Evolutionary conservation across 2,113 vertebrate genomes (phyloP), one percentile per base, ranked within the genome.

Genomic region (Hippopotamus amphibius): DNA sequence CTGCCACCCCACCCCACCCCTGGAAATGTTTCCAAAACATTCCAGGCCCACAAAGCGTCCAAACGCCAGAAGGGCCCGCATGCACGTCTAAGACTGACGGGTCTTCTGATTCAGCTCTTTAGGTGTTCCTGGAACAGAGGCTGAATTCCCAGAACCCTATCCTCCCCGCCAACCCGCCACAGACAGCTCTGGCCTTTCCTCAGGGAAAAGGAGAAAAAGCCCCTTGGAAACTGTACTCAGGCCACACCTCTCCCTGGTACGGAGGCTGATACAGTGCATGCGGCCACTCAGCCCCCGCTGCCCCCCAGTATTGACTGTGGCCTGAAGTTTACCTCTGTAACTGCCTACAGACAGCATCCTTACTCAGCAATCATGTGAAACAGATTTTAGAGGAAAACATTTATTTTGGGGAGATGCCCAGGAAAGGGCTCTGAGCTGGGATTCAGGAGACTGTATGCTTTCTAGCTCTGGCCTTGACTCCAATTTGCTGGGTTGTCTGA

Each of bases 201-300:
- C 50, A 13, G 65, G 65, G 30, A 10, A 10, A n/a, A n/a, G 15
- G 80, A 43, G n/a, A 10, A 41, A 55, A 37, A 10, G 37, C 11
- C 48, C 46, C 28, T 57, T 53, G 55, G 86, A 19, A 43, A 30
- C 22, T 14, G 41, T 17, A 2, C n/a, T 26, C n/a, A 55, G 77
- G 68, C 66, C 37, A 10, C 4, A 0, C 22, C 14, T 37, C n/a
- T 55, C 8, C 59, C 69, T 26, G 8, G 8, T 13, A 3, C 3
- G 0, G 24, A 21, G 66, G 33, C 61, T 11, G 37, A 7, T 9
- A 0, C 0, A 2, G 48, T 3, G 16, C 13, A 0, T 4, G 16
- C 19, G 55, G 41, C 19, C 9, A 16, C 1, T 13, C 8, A 6
- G 1, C 53, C 37, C 10, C 55, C 57, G 41, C 13, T 0, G 7